These are phyloP conservation scores for Labeo rohita DNA, from an alignment of 2,113 vertebrate genomes.

Conservation along the genomic window DNA sequence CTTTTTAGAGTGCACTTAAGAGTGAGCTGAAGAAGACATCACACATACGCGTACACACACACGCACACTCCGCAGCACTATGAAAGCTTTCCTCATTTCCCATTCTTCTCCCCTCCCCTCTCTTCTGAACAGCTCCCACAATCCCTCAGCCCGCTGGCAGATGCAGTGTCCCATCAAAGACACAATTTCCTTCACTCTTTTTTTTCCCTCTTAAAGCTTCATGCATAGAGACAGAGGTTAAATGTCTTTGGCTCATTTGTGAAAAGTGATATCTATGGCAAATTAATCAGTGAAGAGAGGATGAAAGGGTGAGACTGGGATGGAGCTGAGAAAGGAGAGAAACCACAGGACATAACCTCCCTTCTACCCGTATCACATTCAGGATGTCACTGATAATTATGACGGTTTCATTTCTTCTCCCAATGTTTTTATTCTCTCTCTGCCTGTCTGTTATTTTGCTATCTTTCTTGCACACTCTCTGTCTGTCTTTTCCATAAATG, in stretches of 20 bases:
- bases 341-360: slow-evolving; percentile 65
- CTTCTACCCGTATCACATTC: slow-evolving; percentile 66
- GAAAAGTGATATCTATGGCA: slow-evolving; percentile 54
- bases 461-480: slow-evolving; percentile 43
- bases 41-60: slow-evolving; percentile 19
- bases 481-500: slow-evolving; percentile 37
- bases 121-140: slow-evolving; percentile 26
- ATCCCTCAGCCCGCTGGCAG: slow-evolving; percentile 33
- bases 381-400: slow-evolving; percentile 61
- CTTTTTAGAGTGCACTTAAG: slow-evolving; percentile 42
- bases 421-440: background rate
- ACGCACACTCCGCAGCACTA: slow-evolving; percentile 10
- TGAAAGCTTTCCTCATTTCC: slow-evolving; percentile 25
- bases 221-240: slow-evolving; percentile 54
- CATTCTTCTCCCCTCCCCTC: slow-evolving; percentile 14
- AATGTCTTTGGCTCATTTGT: slow-evolving; percentile 54
- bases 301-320: slow-evolving; percentile 21
- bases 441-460: slow-evolving; percentile 13
- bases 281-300: slow-evolving; percentile 48
- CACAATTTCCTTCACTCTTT: background rate
- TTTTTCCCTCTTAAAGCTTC: slow-evolving; percentile 1
- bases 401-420: slow-evolving; percentile 32
- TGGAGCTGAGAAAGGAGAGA: slow-evolving; percentile 51
- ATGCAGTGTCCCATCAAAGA: slow-evolving; percentile 46
- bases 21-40: slow-evolving; percentile 50